phyloP scores from a whole-genome alignment of 2,797 vertebrate genomes.

The Nyctibius grandis region DNA sequence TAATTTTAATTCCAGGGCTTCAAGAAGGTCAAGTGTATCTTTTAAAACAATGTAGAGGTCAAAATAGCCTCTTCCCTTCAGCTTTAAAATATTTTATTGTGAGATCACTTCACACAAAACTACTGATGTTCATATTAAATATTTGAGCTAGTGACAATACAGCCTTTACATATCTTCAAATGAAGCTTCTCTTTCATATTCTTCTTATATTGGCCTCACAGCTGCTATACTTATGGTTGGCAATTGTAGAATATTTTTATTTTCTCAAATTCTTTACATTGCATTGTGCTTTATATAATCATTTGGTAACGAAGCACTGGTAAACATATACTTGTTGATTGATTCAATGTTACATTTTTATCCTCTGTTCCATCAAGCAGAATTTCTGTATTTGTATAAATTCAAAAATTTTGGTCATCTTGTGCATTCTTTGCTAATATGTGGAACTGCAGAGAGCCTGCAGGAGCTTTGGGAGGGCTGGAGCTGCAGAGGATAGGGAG shows the following conservation, averaged over 20 bases:
- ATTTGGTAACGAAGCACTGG: not conserved
- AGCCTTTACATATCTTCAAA: not conserved
- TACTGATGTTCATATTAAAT: not conserved
- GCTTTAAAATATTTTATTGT: not conserved
- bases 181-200: not conserved
- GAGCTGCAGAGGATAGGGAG: not conserved
- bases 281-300: not conserved
- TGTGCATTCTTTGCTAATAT: not conserved
- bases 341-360: not conserved
- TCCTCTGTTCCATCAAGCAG: not conserved
- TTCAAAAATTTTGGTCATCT: not conserved
- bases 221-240: not conserved
- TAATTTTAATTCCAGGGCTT: not conserved
- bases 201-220: not conserved
- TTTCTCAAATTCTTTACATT: not conserved
- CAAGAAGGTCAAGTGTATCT: not conserved
- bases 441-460: not conserved
- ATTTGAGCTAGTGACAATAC: not conserved
- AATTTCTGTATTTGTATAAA: not conserved
- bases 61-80: not conserved
- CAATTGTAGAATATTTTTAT: not conserved
- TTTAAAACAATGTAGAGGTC: not conserved
- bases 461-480: not conserved
- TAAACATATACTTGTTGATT: not conserved
- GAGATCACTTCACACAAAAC: not conserved